phyloP scores from a whole-genome alignment of 2,888 invertebrate species.

The Homarus gammarus region DNA sequence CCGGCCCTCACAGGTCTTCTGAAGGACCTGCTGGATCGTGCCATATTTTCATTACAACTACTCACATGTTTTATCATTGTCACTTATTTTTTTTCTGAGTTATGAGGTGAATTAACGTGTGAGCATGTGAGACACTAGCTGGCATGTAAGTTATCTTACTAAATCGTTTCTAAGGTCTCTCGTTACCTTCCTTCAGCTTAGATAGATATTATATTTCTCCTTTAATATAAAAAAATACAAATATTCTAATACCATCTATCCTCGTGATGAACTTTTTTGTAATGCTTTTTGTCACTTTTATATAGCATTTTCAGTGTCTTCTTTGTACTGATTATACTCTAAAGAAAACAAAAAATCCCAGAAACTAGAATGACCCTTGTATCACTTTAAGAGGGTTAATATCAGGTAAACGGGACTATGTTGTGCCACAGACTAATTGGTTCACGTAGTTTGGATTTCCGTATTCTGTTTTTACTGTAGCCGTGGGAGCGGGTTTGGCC shows the following conservation, averaged over 20 bases:
- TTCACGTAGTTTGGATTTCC: slow-evolving; percentile 39
- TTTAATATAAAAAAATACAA: neutral
- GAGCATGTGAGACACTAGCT: slow-evolving; percentile 1
- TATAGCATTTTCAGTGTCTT: slow-evolving; percentile 6
- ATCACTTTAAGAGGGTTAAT: neutral
- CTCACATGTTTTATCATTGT: neutral
- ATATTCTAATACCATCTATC: neutral
- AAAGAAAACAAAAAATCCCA: neutral
- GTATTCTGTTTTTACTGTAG: slow-evolving; percentile 45
- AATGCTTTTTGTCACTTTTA: slow-evolving; percentile 9
- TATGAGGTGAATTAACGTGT: neutral
- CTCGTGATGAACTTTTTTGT: slow-evolving; percentile 1
- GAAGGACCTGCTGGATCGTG: neutral
- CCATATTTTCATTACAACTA: neutral
- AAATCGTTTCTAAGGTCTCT: slow-evolving; percentile 12
- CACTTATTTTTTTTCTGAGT: neutral
- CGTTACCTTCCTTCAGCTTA: neutral
- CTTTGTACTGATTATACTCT: neutral
- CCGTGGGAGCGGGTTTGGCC: slow-evolving; percentile 41
- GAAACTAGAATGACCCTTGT: neutral
- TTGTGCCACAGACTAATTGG: slow-evolving; percentile 3
- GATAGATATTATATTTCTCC: neutral
- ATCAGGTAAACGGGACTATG: neutral
- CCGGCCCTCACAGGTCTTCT: neutral
- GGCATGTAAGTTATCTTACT: slow-evolving; percentile 1